A percentile compares a stretch with the other conserved stretches of the same genome.
These are phyloP conservation scores for Paracanthobrama guichenoti DNA, from an alignment of 2,113 vertebrate species.

Conservation along the genomic window DNA sequence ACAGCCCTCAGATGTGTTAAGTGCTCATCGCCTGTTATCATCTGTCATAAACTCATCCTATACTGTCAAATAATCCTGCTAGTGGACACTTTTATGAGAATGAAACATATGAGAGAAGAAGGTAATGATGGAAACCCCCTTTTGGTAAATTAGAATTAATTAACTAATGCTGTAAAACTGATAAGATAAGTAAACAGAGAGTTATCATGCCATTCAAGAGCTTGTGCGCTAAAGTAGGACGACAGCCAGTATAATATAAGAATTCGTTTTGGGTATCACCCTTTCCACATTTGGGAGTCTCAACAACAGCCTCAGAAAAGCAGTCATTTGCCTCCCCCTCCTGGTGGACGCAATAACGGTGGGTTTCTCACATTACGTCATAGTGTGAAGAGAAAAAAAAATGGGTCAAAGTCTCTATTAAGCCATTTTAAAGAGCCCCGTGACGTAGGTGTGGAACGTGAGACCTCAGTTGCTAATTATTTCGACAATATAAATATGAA, in stretches of 20 bases:
- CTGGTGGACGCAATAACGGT: neutral
- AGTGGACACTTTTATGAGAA: constrained; percentile 16
- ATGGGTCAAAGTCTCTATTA: constrained; percentile 61
- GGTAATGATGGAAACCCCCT: neutral
- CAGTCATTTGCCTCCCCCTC: constrained; percentile 52
- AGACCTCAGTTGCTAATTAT: neutral
- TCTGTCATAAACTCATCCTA: neutral
- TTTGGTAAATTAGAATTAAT: neutral
- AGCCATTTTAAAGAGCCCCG: constrained; percentile 67
- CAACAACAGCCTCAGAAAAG: constrained; percentile 29
- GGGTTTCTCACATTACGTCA: constrained; percentile 67
- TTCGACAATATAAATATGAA: neutral
- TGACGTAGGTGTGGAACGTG: neutral
- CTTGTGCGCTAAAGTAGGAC: neutral
- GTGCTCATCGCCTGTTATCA: constrained; percentile 9
- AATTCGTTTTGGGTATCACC: neutral
- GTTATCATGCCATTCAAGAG: neutral
- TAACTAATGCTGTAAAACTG: neutral
- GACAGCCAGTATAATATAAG: neutral
- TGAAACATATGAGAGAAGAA: neutral
- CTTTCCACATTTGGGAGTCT: neutral
- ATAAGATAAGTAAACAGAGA: neutral
- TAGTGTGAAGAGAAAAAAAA: constrained; percentile 61
- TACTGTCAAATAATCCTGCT: constrained; percentile 7
- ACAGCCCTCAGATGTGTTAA: neutral